Evolutionary conservation across 1,140 invertebrate genomes (phyloP).

Genomic region (Danaus plexippus): DNA sequence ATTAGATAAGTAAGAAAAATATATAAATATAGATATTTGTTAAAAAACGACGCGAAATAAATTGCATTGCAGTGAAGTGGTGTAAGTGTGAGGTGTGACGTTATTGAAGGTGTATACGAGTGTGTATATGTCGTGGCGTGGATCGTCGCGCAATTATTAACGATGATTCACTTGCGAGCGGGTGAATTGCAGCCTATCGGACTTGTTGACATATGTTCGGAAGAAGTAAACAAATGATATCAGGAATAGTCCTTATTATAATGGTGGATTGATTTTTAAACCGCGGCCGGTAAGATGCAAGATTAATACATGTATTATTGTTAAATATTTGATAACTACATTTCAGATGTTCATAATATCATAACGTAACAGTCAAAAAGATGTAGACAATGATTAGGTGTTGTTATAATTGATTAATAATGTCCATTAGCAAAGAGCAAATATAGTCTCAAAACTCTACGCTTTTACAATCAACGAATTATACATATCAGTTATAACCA

Average conservation of each 20-base stretch:
- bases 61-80: conserved; percentile 42
- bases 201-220: conserved; percentile 70
- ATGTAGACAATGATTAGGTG: too few relatives aligned
- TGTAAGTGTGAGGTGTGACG: conserved; percentile 54
- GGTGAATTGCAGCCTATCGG: conserved; percentile 70
- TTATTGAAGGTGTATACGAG: conserved; percentile 53
- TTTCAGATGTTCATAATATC: too few relatives aligned
- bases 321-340: too few relatives aligned
- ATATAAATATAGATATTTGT: conserved; percentile 39
- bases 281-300: conserved; percentile 50
- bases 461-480: too few relatives aligned
- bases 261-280: conserved; percentile 62
- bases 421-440: too few relatives aligned
- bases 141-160: conserved; percentile 70
- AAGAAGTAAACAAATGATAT: conserved; percentile 68
- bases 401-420: too few relatives aligned
- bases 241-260: conserved; percentile 49
- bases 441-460: too few relatives aligned
- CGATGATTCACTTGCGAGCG: conserved; percentile 71
- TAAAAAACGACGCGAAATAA: conserved; percentile 45
- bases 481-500: too few relatives aligned
- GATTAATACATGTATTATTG: too few relatives aligned
- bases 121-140: conserved; percentile 60
- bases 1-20: conserved; percentile 47
- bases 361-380: too few relatives aligned